These are phyloP conservation scores for Aurelia aurita complex sp. Pacific DNA, from an alignment of 30 jellyfish, hydroid and myxozoan genomes.

Conservation along the genomic window DNA sequence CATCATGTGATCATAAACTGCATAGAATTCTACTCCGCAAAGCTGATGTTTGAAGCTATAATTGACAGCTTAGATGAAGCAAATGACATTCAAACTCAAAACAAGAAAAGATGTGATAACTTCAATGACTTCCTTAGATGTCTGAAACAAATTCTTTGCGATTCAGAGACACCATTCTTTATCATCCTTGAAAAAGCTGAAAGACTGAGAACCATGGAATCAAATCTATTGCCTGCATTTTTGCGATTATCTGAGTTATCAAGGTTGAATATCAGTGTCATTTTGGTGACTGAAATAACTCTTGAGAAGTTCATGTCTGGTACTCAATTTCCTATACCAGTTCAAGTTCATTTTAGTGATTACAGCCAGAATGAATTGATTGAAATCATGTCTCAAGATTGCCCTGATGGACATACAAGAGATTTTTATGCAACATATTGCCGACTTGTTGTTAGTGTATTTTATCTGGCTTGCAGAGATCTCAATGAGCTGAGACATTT, in stretches of 20 bases:
- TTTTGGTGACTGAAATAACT: conserved; percentile 66
- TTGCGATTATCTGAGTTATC: conserved; percentile 56
- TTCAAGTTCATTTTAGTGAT: conserved; percentile 58
- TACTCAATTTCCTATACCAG: conserved; percentile 52
- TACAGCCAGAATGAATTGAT: conserved; percentile 58
- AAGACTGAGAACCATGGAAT: conserved; percentile 80
- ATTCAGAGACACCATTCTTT: conserved; percentile 12
- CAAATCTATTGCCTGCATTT: conserved; percentile 68
- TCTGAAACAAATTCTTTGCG: conserved; percentile 11
- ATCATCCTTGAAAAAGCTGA: conserved; percentile 79
- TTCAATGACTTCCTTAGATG: conserved; percentile 78
- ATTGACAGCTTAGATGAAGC: conserved; percentile 4
- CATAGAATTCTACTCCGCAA: conserved; percentile 66
- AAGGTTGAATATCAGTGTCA: conserved; percentile 45
- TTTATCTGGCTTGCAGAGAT: conserved; percentile 66
- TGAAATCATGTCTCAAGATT: conserved; percentile 71
- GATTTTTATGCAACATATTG: conserved; percentile 70
- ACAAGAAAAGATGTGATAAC: conserved; percentile 51
- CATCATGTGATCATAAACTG: conserved; percentile 60
- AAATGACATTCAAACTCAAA: conserved; percentile 23
- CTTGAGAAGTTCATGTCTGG: conserved; percentile 73
- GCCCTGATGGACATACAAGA: conserved; percentile 52
- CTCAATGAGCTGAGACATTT: conserved; percentile 76
- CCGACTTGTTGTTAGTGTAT: conserved; percentile 67
- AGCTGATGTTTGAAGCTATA: conserved; percentile 52